Base-by-base conservation (phyloP, 2,113 vertebrate species). In the Amia ocellicauda region DNA sequence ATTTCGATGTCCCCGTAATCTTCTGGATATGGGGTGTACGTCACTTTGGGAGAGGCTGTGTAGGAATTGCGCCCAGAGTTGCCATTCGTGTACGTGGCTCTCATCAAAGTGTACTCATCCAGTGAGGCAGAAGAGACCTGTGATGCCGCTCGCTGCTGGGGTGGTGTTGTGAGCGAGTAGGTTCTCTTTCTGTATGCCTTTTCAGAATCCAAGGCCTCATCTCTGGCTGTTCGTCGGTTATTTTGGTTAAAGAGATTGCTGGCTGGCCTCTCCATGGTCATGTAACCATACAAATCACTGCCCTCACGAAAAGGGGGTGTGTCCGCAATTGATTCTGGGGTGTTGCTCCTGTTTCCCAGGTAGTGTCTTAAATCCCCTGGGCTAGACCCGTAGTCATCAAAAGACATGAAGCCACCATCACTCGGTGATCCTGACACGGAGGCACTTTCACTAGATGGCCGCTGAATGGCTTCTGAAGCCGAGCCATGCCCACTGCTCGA, bases 91-190 rank as follows among this genome's bases (percentile, higher is more conserved):
- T 91, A 90, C 10, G 93, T 91, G 66, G 94, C 96, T 60, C 90
- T 90, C 93, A 97, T 95, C 8, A 98, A 87, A 0, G 94, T 97
- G 74, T 96, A 94, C 56, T 98, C 96, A 41, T 98, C 96, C 73
- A 99, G 84, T 1, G 96, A 98, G 58, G 92, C 92, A 2, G 94
- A 94, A 1, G 96, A 97, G 11, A 94, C 86, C 43, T 94, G 94
- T 22, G 91, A 88, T 16, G 88, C 81, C 0, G 85, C 79, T 67
- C 92, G 89, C 77, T 92, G 93, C 58, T 92, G 90, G 50, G 89
- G 88, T 45, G 96, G 94, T 0, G 94, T 93, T 24, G 94, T 98
- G 58, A 97, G 77, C 1, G 95, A 98, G 70, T 93, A 95, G 0
- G 96, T 97, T 68, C 95, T 88, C 77, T 94, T 97, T 22, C 94